Evolutionary conservation across 2,113 vertebrate genomes (phyloP), one percentile per base, ranked within the genome.

Genomic region (Pluvialis apricaria): DNA sequence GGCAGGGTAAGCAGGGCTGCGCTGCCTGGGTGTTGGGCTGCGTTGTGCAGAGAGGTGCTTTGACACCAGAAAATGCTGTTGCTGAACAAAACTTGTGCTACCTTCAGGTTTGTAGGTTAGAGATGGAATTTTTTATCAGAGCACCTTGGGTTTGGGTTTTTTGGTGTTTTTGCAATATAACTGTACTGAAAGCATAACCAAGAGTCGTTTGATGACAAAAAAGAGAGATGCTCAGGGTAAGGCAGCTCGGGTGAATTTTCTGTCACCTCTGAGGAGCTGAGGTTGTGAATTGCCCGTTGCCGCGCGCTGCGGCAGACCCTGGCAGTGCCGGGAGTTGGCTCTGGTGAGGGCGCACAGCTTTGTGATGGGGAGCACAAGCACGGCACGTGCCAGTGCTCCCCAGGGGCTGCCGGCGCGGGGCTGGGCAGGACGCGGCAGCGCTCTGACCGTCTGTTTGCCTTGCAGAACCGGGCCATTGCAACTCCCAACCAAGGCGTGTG

Each of bases 401-500:
- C 26, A 0, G 80, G 92, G 84, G 79, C 79, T 83, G 76, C 62
- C 11, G 29, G 84, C 18, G 38, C 0, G 58, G 93, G 86, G 82
- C 82, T 6, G 1, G 60, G 61, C 76, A 54, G 83, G 83, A 18
- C 9, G 5, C 5, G 20, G 84, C 62, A 71, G 65, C 15, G 42
- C 90, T 97, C 62, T 97, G 85, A 96, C 85, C 8, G 9, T 88
- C 86, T 79, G 75, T 92, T 96, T 93, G 92, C 86, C 92, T 96
- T 84, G 92, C 98, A 99, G 99, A 99, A 99, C 96, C 99, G 99
- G 83, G 99, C 99, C 95, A 99, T 99, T 75, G 99, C 99, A 69
- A 99, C 99, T 32, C 99, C 99, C 96, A 99, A 99, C 98, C 99
- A 99, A 94, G 99, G 99, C 75, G 99, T 99, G 95, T 99, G 99